Conservation (phyloP, 2,888 invertebrate genomes). For the Mayetiola destructor region DNA sequence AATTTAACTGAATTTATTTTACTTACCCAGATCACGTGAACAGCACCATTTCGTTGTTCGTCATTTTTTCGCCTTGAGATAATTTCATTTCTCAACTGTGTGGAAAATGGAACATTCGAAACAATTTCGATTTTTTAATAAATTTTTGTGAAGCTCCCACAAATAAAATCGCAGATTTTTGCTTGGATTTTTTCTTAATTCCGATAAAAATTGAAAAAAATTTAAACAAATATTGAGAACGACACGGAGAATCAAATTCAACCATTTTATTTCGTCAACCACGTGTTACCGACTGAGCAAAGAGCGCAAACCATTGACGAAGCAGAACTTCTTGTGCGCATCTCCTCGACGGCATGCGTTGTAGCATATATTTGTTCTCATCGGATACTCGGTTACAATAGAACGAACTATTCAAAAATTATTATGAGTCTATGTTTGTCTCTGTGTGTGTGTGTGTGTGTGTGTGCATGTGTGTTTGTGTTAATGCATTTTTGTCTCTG, state of each 20-base stretch:
- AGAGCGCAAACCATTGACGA: slow-evolving; percentile 4
- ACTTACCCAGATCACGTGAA: too few species aligned
- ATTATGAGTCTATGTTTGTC: neutral
- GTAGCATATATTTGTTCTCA: neutral
- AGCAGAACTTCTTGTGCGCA: slow-evolving; percentile 3
- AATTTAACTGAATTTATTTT: too few species aligned
- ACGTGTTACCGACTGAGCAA: slow-evolving; percentile 1
- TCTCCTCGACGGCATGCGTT: neutral
- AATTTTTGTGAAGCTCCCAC: too few species aligned
- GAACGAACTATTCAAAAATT: too few species aligned
- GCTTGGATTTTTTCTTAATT: neutral
- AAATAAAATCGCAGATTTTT: too few species aligned
- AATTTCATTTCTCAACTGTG: too few species aligned
- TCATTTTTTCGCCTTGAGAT: too few species aligned
- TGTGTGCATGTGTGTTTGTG: neutral
- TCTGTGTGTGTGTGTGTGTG: neutral
- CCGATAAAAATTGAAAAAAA: neutral
- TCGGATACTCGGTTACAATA: too few species aligned
- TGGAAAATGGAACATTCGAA: too few species aligned
- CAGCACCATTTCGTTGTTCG: too few species aligned
- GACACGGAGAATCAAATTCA: neutral
- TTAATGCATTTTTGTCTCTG: neutral
- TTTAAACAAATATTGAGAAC: neutral
- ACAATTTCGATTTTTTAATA: too few species aligned
- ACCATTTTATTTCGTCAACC: slow-evolving; percentile 4